These are phyloP conservation scores for Protomyctophum bolini DNA, from an alignment of 2,113 vertebrate genomes.

Conservation along the genomic window DNA sequence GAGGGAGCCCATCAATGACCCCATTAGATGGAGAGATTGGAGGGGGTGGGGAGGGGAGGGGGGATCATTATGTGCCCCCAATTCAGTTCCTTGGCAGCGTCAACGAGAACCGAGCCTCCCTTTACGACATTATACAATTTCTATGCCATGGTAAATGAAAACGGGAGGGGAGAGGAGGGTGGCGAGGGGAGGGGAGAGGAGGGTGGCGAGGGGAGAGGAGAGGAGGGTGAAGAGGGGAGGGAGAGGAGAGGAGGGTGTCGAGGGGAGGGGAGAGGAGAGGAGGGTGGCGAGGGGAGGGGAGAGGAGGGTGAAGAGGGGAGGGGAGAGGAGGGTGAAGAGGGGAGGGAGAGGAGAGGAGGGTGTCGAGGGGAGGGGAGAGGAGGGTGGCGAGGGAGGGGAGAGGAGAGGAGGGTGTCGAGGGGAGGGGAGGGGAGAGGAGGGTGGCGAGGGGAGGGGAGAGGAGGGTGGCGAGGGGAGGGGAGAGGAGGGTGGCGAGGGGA, in stretches of 20 bases:
- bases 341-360: background rate
- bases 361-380: background rate
- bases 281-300: background rate
- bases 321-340: constrained; percentile 1
- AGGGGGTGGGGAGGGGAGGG: constrained; percentile 46
- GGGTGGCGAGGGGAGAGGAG: background rate
- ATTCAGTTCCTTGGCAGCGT: constrained; percentile 54
- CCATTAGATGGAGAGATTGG: constrained; percentile 46
- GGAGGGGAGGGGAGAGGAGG: background rate
- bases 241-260: constrained; percentile 1
- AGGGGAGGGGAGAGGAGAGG: constrained; percentile 2
- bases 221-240: background rate
- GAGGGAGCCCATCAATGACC: constrained; percentile 54
- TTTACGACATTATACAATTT: constrained; percentile 45
- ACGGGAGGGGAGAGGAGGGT: background rate
- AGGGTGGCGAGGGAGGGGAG: too few relatives aligned
- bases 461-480: background rate
- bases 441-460: background rate
- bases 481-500: background rate
- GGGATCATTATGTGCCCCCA: constrained; percentile 51
- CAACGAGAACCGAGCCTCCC: constrained; percentile 40
- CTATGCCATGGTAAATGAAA: constrained; percentile 24
- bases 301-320: background rate
- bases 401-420: background rate
- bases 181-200: background rate